These are phyloP conservation scores for Drosophila flavopinicola DNA, from an alignment of 2,888 invertebrate genomes.

Conservation along the genomic window DNA sequence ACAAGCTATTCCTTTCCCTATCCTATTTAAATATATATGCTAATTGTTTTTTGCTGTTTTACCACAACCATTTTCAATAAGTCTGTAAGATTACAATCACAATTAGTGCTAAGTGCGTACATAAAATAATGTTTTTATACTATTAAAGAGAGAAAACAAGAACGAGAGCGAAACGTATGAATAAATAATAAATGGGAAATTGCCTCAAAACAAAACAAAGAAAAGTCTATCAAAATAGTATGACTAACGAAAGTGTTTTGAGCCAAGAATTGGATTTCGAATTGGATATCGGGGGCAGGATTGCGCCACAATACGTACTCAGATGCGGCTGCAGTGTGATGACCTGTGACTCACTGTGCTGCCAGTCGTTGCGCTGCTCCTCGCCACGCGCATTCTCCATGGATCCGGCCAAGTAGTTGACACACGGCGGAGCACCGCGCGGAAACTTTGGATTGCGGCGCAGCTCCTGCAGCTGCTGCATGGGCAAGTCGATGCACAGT, in stretches of 20 bases:
- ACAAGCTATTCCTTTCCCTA: slow-evolving; percentile 22
- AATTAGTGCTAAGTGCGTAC: slow-evolving; percentile 76
- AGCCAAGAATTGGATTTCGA: slow-evolving; percentile 11
- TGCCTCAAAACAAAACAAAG: slow-evolving; percentile 32
- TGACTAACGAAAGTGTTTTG: slow-evolving; percentile 8
- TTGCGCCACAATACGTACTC: slow-evolving; percentile 84
- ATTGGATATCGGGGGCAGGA: slow-evolving; percentile 44
- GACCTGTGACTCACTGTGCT: slow-evolving; percentile 88
- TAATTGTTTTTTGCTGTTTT: slow-evolving; percentile 58
- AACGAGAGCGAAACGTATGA: slow-evolving; percentile 22
- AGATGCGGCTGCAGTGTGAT: slow-evolving; percentile 84
- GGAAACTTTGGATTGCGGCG: slow-evolving; percentile 82
- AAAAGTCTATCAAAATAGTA: neutral
- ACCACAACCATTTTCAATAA: slow-evolving; percentile 60
- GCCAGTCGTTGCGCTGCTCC: slow-evolving; percentile 92
- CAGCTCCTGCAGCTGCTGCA: slow-evolving; percentile 89
- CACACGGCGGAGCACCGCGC: slow-evolving; percentile 87
- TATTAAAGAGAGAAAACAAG: slow-evolving; percentile 40
- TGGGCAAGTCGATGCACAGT: slow-evolving; percentile 92
- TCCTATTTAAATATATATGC: slow-evolving; percentile 46
- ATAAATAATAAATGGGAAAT: slow-evolving; percentile 41
- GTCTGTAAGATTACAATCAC: slow-evolving; percentile 76
- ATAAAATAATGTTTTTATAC: slow-evolving; percentile 67
- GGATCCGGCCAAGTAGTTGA: slow-evolving; percentile 91
- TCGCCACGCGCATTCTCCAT: slow-evolving; percentile 88